Percentiles rank a stretch among this genome's conserved stretches.
Evolutionary conservation across 2,113 vertebrate genomes (phyloP).

Genomic region (Cebidichthys violaceus): DNA sequence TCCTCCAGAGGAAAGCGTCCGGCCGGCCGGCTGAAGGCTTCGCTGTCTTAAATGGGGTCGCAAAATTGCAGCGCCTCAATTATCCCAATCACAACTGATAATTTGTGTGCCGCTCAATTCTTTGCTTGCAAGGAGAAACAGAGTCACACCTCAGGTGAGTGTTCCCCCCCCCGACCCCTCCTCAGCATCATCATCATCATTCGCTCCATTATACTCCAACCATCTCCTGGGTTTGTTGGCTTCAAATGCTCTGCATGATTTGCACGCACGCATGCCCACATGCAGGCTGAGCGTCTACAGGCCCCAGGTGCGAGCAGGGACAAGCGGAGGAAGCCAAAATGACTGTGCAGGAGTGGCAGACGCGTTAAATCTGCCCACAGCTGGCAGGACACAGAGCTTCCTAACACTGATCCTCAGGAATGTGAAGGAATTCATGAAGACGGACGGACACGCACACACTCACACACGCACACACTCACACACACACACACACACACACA

Average conservation of each 20-base stretch:
- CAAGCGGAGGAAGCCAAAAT: constrained; percentile 21
- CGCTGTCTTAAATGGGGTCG: constrained; percentile 23
- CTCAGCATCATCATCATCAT: neutral
- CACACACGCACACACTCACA: neutral
- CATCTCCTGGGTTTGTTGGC: too few species aligned
- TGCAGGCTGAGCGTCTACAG: neutral
- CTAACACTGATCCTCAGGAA: constrained; percentile 73
- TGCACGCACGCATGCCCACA: neutral
- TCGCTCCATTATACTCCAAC: too few species aligned
- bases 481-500: neutral
- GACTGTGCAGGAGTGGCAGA: constrained; percentile 40
- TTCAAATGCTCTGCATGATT: constrained; percentile 8
- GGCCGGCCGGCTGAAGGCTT: constrained; percentile 31
- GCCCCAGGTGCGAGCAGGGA: constrained; percentile 28
- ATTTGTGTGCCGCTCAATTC: constrained; percentile 54
- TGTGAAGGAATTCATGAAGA: constrained; percentile 64
- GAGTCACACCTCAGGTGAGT: constrained; percentile 49
- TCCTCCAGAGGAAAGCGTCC: constrained; percentile 42
- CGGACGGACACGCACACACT: neutral
- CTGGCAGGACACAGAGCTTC: constrained; percentile 75
- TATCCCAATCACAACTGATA: constrained; percentile 47
- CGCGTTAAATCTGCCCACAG: constrained; percentile 66
- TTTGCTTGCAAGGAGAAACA: neutral
- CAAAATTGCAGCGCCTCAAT: constrained; percentile 60
- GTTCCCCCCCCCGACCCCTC: neutral